phyloP scores from a whole-genome alignment of 2,797 vertebrate genomes.

The Myripristis jacobus region DNA sequence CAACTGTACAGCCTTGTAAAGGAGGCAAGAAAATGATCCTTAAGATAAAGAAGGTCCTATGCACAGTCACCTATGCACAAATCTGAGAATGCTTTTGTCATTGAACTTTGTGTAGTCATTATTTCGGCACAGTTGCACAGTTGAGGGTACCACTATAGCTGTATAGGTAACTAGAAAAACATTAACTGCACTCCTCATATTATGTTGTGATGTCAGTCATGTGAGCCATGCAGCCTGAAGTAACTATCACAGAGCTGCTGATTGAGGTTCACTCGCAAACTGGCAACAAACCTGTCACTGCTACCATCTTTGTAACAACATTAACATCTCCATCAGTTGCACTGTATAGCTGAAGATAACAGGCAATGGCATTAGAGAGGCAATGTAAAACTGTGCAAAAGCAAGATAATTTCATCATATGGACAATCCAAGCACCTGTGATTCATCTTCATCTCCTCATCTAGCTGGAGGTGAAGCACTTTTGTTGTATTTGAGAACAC shows the following conservation, averaged over 20 bases:
- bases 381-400: background rate
- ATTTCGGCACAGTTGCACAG: background rate
- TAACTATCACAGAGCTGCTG: background rate
- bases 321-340: background rate
- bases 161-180: background rate
- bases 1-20: slow-evolving; percentile 17
- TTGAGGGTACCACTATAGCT: background rate
- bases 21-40: background rate
- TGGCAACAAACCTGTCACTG: background rate
- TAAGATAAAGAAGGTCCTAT: background rate
- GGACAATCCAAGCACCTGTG: background rate
- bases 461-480: background rate
- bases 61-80: background rate
- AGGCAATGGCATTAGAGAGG: background rate
- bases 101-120: background rate
- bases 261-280: background rate
- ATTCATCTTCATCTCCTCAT: background rate
- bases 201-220: slow-evolving; percentile 1
- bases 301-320: background rate
- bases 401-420: background rate
- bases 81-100: background rate
- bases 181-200: background rate
- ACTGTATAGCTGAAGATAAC: background rate
- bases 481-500: background rate
- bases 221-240: slow-evolving; percentile 15